These are phyloP conservation scores for Scarus forsteni DNA, from an alignment of 2,797 vertebrate species.

Conservation along the genomic window DNA sequence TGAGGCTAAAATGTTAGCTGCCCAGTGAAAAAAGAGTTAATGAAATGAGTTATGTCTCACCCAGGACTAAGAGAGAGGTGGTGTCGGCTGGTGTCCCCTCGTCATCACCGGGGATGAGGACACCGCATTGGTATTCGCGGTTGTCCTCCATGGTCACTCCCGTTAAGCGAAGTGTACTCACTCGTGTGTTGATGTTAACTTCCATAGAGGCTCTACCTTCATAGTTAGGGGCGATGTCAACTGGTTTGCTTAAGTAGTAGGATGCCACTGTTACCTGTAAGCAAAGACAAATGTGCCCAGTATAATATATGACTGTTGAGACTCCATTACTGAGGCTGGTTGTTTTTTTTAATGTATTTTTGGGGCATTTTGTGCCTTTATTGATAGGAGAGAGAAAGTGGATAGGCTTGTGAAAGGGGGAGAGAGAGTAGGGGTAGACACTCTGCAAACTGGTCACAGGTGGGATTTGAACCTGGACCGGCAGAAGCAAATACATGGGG, in stretches of 20 bases:
- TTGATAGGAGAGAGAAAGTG: too few species aligned
- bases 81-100: constrained; percentile 59
- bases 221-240: constrained; percentile 69
- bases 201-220: constrained; percentile 63
- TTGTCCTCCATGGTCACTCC: constrained; percentile 76
- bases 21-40: not conserved
- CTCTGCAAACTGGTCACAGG: too few species aligned
- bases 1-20: too few species aligned
- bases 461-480: too few species aligned
- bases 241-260: constrained; percentile 31
- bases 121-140: constrained; percentile 72
- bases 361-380: too few species aligned
- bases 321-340: too few species aligned
- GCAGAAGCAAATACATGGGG: too few species aligned
- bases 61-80: constrained; percentile 80
- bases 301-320: not conserved
- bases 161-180: constrained; percentile 67
- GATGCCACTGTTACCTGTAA: constrained; percentile 66
- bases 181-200: not conserved
- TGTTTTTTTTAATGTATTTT: too few species aligned
- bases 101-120: constrained; percentile 72
- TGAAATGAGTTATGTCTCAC: constrained; percentile 63
- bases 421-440: too few species aligned
- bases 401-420: too few species aligned
- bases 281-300: constrained; percentile 19